A percentile compares a stretch with the other conserved stretches of the same genome.
Evolutionary conservation across 2,797 vertebrate species (phyloP).

Genomic region (Muraenolepis orangiensis): DNA sequence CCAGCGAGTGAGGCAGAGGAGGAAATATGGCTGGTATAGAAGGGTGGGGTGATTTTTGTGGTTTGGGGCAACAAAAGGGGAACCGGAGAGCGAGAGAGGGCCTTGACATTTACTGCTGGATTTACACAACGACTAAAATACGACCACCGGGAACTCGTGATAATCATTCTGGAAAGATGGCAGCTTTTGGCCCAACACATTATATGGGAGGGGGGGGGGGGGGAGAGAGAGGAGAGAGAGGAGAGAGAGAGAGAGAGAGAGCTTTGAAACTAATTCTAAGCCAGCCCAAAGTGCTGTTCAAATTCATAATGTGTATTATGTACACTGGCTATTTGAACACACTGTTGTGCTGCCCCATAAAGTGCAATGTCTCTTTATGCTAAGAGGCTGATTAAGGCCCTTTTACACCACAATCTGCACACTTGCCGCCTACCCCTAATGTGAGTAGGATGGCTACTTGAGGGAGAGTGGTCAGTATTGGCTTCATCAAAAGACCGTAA

Average conservation of each 20-base stretch:
- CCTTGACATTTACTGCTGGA: slow-evolving; percentile 57
- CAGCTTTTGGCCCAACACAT: slow-evolving; percentile 16
- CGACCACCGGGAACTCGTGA: slow-evolving; percentile 22
- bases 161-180: slow-evolving; percentile 22
- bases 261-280: background rate
- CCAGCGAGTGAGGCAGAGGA: background rate
- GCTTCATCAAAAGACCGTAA: background rate
- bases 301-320: background rate
- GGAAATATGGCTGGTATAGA: slow-evolving; percentile 45
- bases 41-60: slow-evolving; percentile 68
- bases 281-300: background rate
- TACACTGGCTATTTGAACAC: background rate
- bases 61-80: slow-evolving; percentile 72
- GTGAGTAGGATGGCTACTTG: background rate
- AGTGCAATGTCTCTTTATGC: background rate
- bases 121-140: slow-evolving; percentile 44
- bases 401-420: too few relatives aligned
- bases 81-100: slow-evolving; percentile 50
- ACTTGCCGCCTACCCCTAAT: background rate
- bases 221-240: slow-evolving; percentile 6
- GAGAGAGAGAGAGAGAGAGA: background rate
- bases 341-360: background rate
- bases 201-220: slow-evolving; percentile 17
- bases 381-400: too few relatives aligned
- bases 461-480: background rate